Conservation (phyloP, 1,140 invertebrate genomes). For the Lordiphosa clarofinis region DNA sequence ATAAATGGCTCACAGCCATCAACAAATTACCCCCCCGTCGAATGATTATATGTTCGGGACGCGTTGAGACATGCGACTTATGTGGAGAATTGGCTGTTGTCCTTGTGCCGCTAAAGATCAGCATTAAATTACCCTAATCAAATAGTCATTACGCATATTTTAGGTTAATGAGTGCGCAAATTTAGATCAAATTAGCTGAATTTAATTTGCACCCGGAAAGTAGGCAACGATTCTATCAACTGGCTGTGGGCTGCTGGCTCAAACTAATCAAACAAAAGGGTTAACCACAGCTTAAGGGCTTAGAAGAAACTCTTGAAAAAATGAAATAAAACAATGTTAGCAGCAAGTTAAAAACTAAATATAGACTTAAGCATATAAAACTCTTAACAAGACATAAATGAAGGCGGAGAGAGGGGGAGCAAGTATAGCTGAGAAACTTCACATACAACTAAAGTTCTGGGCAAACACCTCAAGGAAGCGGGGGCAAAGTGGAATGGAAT, state of each 20-base stretch:
- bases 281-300: conserved; percentile 38
- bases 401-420: conserved; percentile 23
- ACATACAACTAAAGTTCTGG: conserved; percentile 32
- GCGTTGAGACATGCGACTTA: conserved; percentile 18
- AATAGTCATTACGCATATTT: conserved; percentile 74
- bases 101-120: conserved; percentile 57
- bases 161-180: conserved; percentile 66
- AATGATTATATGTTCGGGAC: conserved; percentile 52
- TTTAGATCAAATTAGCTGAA: conserved; percentile 63
- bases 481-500: conserved; percentile 19
- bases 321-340: conserved; percentile 58
- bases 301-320: conserved; percentile 14
- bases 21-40: conserved; percentile 57
- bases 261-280: conserved; percentile 53
- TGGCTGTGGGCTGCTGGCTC: too few relatives aligned
- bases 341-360: conserved; percentile 64
- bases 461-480: conserved; percentile 61
- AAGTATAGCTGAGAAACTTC: conserved; percentile 44
- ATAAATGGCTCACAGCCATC: conserved; percentile 62
- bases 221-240: conserved; percentile 20
- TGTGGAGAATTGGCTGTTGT: conserved; percentile 36
- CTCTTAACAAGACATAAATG: conserved; percentile 77
- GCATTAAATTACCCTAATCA: conserved; percentile 73
- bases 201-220: conserved; percentile 41
- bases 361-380: conserved; percentile 66